Base-by-base conservation (phyloP, 2,888 invertebrate genomes). In the Tholera decimalis region DNA sequence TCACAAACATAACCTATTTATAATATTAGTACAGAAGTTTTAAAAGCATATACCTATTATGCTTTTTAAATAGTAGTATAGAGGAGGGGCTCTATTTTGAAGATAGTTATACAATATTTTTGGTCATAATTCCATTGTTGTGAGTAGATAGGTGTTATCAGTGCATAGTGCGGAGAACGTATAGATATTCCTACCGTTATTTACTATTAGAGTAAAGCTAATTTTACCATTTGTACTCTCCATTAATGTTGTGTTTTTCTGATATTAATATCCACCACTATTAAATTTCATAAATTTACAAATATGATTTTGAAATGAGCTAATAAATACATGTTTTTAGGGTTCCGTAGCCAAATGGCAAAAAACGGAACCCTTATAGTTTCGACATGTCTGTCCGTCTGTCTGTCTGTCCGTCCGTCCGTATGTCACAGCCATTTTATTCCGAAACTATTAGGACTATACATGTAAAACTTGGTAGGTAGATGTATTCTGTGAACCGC, bases 31-130 rank as follows among this genome's bases (percentile, higher is more conserved):
- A n/a, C n/a, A n/a, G n/a, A n/a, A n/a, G n/a, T n/a, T n/a, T n/a
- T n/a, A n/a, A n/a, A n/a, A n/a, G n/a, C n/a, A n/a, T n/a, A n/a
- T n/a, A n/a, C n/a, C n/a, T n/a, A n/a, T n/a, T n/a, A n/a, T n/a
- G n/a, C n/a, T n/a, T n/a, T n/a, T n/a, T n/a, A n/a, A n/a, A n/a
- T n/a, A n/a, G n/a, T n/a, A n/a, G n/a, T n/a, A n/a, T n/a, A n/a
- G n/a, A n/a, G n/a, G 6, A 18, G 2, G 20, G 18, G 1, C 4
- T 18, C 13, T 24, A 30, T 37, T 22, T 44, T 37, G n/a, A 13
- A 39, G 2, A 11, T 22, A 33, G 8, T 13, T 3, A 28, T n/a
- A 71, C n/a, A 71, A 39, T 30, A n/a, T 9, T 50, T 7, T 22
- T 22, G 22, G 22, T 37, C 6, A 55, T 18, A 41, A 20, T 35